Conservation (phyloP, 2,113 vertebrate genomes). For the Menidia beryllina region DNA sequence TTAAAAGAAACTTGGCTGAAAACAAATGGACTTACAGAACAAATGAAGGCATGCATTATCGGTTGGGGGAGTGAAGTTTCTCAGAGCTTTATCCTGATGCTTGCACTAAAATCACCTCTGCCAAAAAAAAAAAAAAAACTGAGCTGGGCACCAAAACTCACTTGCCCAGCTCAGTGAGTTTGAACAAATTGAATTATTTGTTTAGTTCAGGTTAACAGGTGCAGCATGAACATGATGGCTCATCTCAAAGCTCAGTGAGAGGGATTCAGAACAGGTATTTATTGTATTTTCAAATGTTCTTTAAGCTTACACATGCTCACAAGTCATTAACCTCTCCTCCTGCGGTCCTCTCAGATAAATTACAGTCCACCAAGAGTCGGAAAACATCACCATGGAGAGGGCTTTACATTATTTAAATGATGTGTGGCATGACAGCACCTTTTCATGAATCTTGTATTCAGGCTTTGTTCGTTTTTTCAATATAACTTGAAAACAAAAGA, state of each 20-base stretch:
- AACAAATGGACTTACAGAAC: conserved; percentile 16
- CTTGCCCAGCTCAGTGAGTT: too few species aligned
- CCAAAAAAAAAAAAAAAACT: conserved; percentile 1
- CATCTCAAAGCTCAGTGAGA: conserved; percentile 15
- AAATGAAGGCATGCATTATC: conserved; percentile 6
- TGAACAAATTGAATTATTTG: too few species aligned
- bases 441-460: too few species aligned
- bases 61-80: background rate
- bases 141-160: conserved; percentile 10
- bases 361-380: conserved; percentile 1
- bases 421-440: background rate
- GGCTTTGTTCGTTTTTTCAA: too few species aligned
- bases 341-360: conserved; percentile 2
- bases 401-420: too few species aligned
- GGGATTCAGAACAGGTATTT: conserved; percentile 54
- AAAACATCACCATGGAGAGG: background rate
- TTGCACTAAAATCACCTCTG: background rate
- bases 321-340: conserved; percentile 45
- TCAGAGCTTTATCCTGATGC: background rate
- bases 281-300: conserved; percentile 16
- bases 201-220: conserved; percentile 35
- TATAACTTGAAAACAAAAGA: too few species aligned
- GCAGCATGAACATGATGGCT: conserved; percentile 26
- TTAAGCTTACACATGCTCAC: conserved; percentile 51
- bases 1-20: conserved; percentile 17